Evolutionary conservation across 2,797 vertebrate species (phyloP), one percentile per base, ranked within the genome.

Genomic region (Spondyliosoma cantharus): DNA sequence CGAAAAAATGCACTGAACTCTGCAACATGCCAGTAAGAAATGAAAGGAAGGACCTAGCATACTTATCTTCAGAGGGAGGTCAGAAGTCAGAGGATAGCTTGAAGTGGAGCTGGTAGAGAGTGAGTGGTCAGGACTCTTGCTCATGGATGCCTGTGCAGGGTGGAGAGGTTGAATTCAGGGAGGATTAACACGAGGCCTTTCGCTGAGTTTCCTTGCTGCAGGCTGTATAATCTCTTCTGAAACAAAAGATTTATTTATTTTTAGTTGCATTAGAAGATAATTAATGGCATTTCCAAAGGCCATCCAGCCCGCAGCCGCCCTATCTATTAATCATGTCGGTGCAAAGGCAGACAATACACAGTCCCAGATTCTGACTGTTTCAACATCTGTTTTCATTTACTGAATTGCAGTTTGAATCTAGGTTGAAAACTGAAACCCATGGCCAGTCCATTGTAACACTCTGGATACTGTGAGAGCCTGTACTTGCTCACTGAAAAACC

Each of bases 301-400:
- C 45, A 43, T 58, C 24, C 24, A 64, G 45, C 52, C 53, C 0
- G 20, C 42, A 52, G 50, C 59, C 48, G 50, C 37, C 9, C 15
- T 32, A 3, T 62, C 53, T 53, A 52, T 80, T 29, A 60, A 62
- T 76, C 58, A 66, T 58, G 32, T 71, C 50, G 49, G 16, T 59
- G 29, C 9, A 46, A 60, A 77, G 50, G n/a, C 71, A 71, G 71
- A 79, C 32, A 61, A 77, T 32, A 22, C n/a, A 62, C 81, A 78
- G 62, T 57, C 46, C 58, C n/a, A 68, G 62, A 84, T 78, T 82
- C 78, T 37, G 58, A 69, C 48, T 76, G 78, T 71, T 82, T 78
- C 48, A 73, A 88, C 91, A 92, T 93, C 86, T 94, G 92, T 86
- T 92, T 92, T 85, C 84, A 87, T 82, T 93, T 88, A 91, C 59